A percentile compares a stretch with the other conserved stretches of the same genome.
Conservation (phyloP, 2,797 vertebrate species). For the Aphelocoma californica region DNA sequence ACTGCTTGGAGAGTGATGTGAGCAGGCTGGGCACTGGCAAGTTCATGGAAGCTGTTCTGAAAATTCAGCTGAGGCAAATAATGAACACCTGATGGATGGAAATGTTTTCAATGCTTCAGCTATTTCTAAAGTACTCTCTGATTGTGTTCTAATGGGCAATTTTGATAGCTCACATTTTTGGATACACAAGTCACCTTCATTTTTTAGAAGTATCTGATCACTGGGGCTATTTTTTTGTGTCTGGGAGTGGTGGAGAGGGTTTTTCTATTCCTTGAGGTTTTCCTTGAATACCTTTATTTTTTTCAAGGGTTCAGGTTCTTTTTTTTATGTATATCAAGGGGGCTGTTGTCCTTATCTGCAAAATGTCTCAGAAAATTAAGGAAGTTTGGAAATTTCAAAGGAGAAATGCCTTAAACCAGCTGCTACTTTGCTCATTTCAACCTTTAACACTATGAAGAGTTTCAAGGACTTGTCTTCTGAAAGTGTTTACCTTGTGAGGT, state of each 20-base stretch:
- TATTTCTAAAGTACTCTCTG: background rate
- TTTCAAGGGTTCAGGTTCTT: background rate
- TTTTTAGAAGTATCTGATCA: background rate
- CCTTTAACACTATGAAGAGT: conserved; percentile 24
- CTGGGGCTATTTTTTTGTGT: background rate
- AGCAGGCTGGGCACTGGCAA: background rate
- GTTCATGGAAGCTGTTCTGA: background rate
- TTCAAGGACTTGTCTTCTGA: conserved; percentile 43
- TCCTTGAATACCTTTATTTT: background rate
- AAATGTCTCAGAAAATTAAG: background rate
- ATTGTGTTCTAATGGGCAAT: background rate
- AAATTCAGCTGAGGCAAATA: background rate
- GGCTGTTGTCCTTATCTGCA: background rate
- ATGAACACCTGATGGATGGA: background rate
- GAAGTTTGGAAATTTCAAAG: conserved; percentile 7
- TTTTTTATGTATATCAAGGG: background rate
- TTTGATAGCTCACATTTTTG: background rate
- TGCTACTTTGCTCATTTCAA: background rate
- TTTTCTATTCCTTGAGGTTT: background rate
- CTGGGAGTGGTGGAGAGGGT: accelerated
- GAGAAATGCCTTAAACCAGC: background rate
- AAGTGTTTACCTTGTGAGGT: conserved; percentile 49
- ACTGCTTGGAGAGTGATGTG: background rate
- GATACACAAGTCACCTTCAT: background rate
- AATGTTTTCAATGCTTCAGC: background rate